phyloP scores from a whole-genome alignment of 1,140 invertebrate genomes.

The Lethrus apterus region DNA sequence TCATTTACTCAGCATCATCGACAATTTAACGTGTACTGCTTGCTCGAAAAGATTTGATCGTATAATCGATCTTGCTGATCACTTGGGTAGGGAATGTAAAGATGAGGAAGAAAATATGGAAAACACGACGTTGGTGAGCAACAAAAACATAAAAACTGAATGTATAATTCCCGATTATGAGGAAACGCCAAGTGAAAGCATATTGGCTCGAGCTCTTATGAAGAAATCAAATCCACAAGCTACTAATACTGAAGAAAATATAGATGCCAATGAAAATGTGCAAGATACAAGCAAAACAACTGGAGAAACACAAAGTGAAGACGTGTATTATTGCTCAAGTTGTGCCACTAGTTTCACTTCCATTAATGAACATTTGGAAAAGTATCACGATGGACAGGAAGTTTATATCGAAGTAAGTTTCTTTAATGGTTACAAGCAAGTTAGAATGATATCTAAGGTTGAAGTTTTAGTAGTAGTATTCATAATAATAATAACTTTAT shows the following conservation, averaged over 20 bases:
- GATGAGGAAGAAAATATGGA: constrained; percentile 26
- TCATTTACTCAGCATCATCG: constrained; percentile 51
- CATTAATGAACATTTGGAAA: constrained; percentile 55
- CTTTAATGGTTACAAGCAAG: too few species aligned
- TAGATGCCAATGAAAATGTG: constrained; percentile 14
- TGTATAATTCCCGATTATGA: constrained; percentile 14
- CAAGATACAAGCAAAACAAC: constrained; percentile 2
- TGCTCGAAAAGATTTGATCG: constrained; percentile 48
- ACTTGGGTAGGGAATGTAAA: constrained; percentile 43
- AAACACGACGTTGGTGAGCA: not conserved
- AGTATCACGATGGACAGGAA: constrained; percentile 58
- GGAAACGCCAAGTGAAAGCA: constrained; percentile 15
- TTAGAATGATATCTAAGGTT: too few species aligned
- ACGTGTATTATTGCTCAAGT: constrained; percentile 51
- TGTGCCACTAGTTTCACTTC: constrained; percentile 56
- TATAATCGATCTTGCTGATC: constrained; percentile 46
- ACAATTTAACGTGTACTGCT: constrained; percentile 52
- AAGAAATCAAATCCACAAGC: not conserved
- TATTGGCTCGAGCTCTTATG: constrained; percentile 14
- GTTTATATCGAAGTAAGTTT: constrained; percentile 52
- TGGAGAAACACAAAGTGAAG: constrained; percentile 4
- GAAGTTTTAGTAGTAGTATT: too few species aligned
- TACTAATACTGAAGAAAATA: constrained; percentile 22
- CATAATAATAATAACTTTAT: too few species aligned
- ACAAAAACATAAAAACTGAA: constrained; percentile 14